A percentile compares a stretch with the other conserved stretches of the same genome.
phyloP scores from a whole-genome alignment of 2,113 vertebrate species.

The Nerophis ophidion region DNA sequence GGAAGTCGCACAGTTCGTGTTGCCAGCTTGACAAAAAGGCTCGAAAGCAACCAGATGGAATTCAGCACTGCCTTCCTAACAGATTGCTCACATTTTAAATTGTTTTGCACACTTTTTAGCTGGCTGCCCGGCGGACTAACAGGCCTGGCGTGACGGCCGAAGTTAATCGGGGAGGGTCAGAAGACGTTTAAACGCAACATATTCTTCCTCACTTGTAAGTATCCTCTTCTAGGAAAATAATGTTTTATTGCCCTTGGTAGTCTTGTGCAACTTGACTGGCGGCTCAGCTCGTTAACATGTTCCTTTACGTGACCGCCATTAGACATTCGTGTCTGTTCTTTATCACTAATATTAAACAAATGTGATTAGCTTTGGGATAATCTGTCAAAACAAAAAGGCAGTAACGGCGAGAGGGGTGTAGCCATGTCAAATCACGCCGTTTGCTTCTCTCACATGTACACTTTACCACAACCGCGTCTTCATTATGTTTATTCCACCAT shows the following conservation, averaged over 20 bases:
- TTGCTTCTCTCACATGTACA: slow-evolving; percentile 29
- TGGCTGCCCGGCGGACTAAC: slow-evolving; percentile 63
- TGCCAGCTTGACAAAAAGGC: slow-evolving; percentile 2
- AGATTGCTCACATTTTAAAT: slow-evolving; percentile 62
- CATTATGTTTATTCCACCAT: background rate
- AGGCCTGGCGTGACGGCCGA: slow-evolving; percentile 45
- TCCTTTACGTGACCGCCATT: background rate
- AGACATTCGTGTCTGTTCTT: background rate
- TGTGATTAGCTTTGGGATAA: slow-evolving; percentile 37
- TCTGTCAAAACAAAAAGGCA: slow-evolving; percentile 46
- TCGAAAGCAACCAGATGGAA: slow-evolving; percentile 57
- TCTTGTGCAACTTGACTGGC: slow-evolving; percentile 39
- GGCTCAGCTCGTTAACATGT: slow-evolving; percentile 13
- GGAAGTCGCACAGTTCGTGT: fast-evolving
- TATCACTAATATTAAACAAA: background rate
- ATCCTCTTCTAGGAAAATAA: slow-evolving; percentile 17
- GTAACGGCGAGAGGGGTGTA: slow-evolving; percentile 56
- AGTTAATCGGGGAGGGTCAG: slow-evolving; percentile 40
- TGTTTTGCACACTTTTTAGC: slow-evolving; percentile 69
- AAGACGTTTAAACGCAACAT: slow-evolving; percentile 33
- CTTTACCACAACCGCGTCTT: background rate
- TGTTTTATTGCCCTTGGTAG: slow-evolving; percentile 37
- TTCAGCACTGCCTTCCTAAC: slow-evolving; percentile 60
- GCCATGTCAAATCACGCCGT: slow-evolving; percentile 51
- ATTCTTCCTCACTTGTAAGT: slow-evolving; percentile 58